Evolutionary conservation across 2,113 vertebrate genomes (phyloP).

Genomic region (Pandion haliaetus): DNA sequence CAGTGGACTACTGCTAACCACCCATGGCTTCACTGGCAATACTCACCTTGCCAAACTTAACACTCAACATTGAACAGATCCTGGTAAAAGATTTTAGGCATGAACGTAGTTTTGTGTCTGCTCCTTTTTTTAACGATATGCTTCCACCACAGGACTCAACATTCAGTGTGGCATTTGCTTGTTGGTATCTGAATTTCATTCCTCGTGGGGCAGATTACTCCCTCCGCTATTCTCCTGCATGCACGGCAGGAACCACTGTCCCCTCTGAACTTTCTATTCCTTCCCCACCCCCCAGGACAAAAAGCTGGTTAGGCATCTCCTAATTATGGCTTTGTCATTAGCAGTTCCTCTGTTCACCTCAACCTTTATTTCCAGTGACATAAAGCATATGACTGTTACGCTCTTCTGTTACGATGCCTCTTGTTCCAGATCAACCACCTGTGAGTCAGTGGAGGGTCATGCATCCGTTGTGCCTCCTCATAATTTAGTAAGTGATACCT

Average conservation of each 20-base stretch:
- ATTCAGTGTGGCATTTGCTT: background rate
- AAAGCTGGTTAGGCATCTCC: conserved; percentile 11
- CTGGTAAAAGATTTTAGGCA: background rate
- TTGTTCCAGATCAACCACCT: background rate
- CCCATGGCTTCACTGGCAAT: background rate
- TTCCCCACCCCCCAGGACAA: background rate
- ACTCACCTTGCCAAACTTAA: background rate
- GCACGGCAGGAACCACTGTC: rapidly evolving
- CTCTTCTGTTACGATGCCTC: background rate
- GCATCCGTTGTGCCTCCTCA: background rate
- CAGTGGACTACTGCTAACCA: background rate
- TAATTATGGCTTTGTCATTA: background rate
- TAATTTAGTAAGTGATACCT: conserved; percentile 8
- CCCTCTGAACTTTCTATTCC: background rate
- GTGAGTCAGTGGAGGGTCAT: background rate
- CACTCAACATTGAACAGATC: background rate
- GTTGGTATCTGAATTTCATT: background rate
- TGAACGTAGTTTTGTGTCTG: background rate
- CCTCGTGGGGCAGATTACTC: background rate
- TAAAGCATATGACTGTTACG: background rate
- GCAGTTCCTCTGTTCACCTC: background rate
- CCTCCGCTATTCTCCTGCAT: background rate
- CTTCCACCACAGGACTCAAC: background rate
- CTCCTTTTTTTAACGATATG: background rate
- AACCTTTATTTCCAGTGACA: background rate